Conservation (phyloP, 2,888 invertebrate species). For the Thymelicus acteon region DNA sequence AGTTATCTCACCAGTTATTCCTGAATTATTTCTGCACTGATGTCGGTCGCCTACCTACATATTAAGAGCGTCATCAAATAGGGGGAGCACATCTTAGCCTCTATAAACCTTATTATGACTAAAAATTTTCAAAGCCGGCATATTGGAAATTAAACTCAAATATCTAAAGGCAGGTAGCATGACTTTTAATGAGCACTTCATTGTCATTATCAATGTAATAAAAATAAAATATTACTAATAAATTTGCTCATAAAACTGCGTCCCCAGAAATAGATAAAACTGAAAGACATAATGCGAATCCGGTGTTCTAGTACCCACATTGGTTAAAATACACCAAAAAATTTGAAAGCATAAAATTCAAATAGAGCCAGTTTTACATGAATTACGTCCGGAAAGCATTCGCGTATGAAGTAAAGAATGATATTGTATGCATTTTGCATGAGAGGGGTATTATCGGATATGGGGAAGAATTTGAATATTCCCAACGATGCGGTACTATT, state of each 20-base stretch:
- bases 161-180: no score
- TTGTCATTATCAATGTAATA: constrained; percentile 1
- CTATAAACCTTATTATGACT: no score
- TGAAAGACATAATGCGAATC: constrained; percentile 41
- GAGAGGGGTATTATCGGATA: constrained; percentile 80
- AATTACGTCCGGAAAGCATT: constrained; percentile 74
- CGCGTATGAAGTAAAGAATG: constrained; percentile 80
- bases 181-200: no score
- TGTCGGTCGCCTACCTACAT: no score
- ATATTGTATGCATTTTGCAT: constrained; percentile 84
- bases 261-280: constrained; percentile 14
- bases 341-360: constrained; percentile 76
- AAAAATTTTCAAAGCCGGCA: no score
- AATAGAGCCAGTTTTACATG: constrained; percentile 80
- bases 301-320: constrained; percentile 25
- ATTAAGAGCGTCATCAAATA: no score
- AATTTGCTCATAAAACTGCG: constrained; percentile 4
- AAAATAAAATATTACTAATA: constrained; percentile 18
- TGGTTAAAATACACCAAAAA: constrained; percentile 57
- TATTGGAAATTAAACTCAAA: no score
- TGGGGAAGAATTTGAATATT: constrained; percentile 80
- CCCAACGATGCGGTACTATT: constrained; percentile 54
- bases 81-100: no score
- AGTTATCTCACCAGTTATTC: no score
- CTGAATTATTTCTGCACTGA: no score